Evolutionary conservation across 2,113 vertebrate genomes (phyloP).

Genomic region (Engystomops pustulosus): DNA sequence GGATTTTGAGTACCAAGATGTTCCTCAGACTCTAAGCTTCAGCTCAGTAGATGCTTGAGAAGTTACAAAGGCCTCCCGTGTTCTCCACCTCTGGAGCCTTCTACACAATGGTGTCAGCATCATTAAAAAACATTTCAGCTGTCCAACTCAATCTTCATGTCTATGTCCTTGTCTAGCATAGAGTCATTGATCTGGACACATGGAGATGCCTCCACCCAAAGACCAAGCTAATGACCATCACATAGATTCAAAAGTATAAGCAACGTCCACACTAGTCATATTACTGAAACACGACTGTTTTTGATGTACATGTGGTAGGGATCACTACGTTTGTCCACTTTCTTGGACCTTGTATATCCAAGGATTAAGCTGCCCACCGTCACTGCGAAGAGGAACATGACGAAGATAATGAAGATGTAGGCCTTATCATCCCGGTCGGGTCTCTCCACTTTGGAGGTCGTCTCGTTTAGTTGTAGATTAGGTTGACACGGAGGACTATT

Average conservation of each 20-base stretch:
- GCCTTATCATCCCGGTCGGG: constrained; percentile 67
- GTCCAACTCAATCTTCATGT: no score
- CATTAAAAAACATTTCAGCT: no score
- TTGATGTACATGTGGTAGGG: constrained; percentile 81
- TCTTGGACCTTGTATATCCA: constrained; percentile 76
- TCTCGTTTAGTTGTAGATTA: not conserved
- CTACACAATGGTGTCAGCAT: no score
- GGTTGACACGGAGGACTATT: constrained; percentile 56
- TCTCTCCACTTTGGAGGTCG: fast-evolving
- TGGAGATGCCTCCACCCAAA: not conserved
- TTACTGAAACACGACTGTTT: constrained; percentile 77
- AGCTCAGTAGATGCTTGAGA: not conserved
- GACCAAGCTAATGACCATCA: not conserved
- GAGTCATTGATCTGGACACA: not conserved
- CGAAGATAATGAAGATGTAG: constrained; percentile 79
- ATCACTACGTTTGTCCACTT: constrained; percentile 76
- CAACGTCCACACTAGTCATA: constrained; percentile 65
- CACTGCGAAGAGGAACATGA: constrained; percentile 78
- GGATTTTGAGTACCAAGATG: constrained; percentile 15
- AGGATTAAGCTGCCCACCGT: constrained; percentile 78
- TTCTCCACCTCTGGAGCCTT: not conserved
- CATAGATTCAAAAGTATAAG: not conserved
- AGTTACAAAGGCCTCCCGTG: not conserved
- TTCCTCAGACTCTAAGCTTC: no score
- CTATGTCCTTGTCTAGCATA: not conserved